Evolutionary conservation across 2,888 invertebrate species (phyloP), one percentile per base, ranked within the genome.

Genomic region (Seira sanloemensis): DNA sequence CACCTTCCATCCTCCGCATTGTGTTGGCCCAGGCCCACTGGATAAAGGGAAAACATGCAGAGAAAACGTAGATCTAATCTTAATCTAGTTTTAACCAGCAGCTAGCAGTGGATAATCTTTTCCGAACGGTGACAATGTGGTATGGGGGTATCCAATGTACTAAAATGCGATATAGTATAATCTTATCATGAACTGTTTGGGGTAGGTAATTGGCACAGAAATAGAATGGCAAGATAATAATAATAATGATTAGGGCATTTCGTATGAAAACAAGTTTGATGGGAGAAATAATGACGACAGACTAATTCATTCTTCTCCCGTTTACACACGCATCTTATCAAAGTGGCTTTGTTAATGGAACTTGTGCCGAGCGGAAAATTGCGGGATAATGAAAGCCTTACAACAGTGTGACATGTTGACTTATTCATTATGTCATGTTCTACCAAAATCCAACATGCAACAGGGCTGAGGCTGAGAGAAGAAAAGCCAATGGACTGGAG

Each of bases 11-110:
- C n/a, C n/a, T n/a, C n/a, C n/a, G n/a, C n/a, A n/a, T n/a, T n/a
- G n/a, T n/a, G n/a, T n/a, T n/a, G n/a, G n/a, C n/a, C n/a, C n/a
- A n/a, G n/a, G n/a, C n/a, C n/a, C n/a, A n/a, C n/a, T n/a, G n/a
- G n/a, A n/a, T n/a, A n/a, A n/a, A n/a, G n/a, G n/a, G n/a, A n/a
- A n/a, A n/a, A n/a, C n/a, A n/a, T n/a, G n/a, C 50, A 7, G 16
- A 37, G 12, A 37, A 37, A 37, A 37, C 12, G 37, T 37, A 12
- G 12, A 37, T 37, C 5, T 37, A 50, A 50, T 50, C 50, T 50
- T 50, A 50, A 50, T 50, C 50, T 50, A 50, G 50, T 50, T 50
- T 50, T 50, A 50, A n/a, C 50, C 50, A 50, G 50, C 16, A 50
- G n/a, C n/a, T n/a, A n/a, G n/a, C n/a, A 7, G 50, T 50, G 50